Evolutionary conservation across 1,140 invertebrate genomes (phyloP).

Genomic region (Spodoptera litura): DNA sequence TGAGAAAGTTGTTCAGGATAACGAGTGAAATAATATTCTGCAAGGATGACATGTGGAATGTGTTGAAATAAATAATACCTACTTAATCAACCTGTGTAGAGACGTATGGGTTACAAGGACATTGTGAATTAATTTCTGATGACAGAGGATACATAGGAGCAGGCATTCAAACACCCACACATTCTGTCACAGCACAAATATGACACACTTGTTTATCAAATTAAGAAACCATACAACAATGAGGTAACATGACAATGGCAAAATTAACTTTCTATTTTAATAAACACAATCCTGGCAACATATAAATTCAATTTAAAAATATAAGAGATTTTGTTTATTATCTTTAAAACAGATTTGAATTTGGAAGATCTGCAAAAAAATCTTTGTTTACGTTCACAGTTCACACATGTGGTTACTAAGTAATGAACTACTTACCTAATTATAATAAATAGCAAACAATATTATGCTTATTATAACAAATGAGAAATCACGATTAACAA

Average conservation of each 20-base stretch:
- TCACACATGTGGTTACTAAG: background rate
- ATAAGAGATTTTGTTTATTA: too few relatives aligned
- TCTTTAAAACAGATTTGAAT: too few relatives aligned
- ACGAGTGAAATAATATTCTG: too few relatives aligned
- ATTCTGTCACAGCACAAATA: conserved; percentile 1
- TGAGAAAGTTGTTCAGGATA: too few relatives aligned
- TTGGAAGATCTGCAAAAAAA: too few relatives aligned
- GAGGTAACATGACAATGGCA: background rate
- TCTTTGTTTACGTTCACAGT: too few relatives aligned
- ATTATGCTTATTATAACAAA: too few relatives aligned
- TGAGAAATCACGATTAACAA: background rate
- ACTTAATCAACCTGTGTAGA: background rate
- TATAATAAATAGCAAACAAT: too few relatives aligned
- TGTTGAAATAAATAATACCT: too few relatives aligned
- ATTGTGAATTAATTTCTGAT: conserved; percentile 20
- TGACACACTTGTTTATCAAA: conserved; percentile 38
- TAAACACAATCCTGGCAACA: background rate
- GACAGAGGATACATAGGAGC: conserved; percentile 20
- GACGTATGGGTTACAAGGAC: background rate
- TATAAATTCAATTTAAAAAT: background rate
- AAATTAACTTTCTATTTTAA: background rate
- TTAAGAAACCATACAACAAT: conserved; percentile 37
- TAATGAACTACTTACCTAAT: too few relatives aligned
- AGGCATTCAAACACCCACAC: conserved; percentile 20
- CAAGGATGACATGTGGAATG: too few relatives aligned